Evolutionary conservation across 2,113 vertebrate genomes (phyloP).

Genomic region (Oxygymnocypris stewartii): DNA sequence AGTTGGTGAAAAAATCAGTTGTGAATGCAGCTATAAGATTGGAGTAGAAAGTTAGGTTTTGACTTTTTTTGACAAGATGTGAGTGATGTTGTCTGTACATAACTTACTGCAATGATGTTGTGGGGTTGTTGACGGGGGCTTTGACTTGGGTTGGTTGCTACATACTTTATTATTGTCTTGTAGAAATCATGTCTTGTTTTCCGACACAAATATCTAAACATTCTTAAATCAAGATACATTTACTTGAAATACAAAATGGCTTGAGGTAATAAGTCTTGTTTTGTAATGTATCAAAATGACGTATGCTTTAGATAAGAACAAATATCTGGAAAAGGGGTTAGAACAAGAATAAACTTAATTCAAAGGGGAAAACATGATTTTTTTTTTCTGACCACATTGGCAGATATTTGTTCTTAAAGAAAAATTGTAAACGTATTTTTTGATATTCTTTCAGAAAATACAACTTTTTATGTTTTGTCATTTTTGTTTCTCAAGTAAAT

Average conservation of each 20-base stretch:
- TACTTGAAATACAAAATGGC: background rate
- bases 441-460: too few species aligned
- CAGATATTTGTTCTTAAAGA: too few species aligned
- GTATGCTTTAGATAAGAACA: background rate
- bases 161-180: too few species aligned
- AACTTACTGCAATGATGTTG: background rate
- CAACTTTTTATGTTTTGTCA: too few species aligned
- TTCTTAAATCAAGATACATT: background rate
- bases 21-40: constrained; percentile 6
- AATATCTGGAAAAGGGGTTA: background rate
- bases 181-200: background rate
- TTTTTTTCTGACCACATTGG: background rate
- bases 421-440: too few species aligned
- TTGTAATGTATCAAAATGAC: background rate
- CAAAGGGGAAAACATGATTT: background rate
- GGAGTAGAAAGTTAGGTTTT: background rate
- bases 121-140: background rate
- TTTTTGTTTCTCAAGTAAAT: too few species aligned
- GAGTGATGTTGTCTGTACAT: background rate
- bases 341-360: background rate
- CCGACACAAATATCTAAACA: background rate
- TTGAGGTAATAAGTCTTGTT: background rate
- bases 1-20: constrained; percentile 61
- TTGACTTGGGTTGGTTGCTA: background rate
- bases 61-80: background rate